Conservation (phyloP, 1,140 invertebrate species). For the Habropoda laboriosa region DNA sequence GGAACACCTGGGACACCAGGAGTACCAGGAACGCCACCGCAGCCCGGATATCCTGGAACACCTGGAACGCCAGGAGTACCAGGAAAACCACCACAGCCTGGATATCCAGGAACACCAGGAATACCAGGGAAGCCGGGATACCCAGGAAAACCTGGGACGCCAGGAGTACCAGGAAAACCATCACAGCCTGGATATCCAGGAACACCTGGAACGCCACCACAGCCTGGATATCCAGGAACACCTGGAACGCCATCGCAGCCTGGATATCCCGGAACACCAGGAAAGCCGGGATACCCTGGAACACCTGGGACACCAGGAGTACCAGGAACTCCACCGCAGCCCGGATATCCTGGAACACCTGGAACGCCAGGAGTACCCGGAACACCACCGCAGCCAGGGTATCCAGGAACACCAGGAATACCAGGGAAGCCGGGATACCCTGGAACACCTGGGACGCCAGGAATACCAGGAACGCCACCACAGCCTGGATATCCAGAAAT, state of each 20-base stretch:
- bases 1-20: slow-evolving; percentile 56
- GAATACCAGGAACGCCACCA: slow-evolving; percentile 74
- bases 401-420: slow-evolving; percentile 31
- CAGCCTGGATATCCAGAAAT: slow-evolving; percentile 53
- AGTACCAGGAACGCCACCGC: background rate
- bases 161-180: background rate
- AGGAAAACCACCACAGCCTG: background rate
- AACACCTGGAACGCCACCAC: background rate
- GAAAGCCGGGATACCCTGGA: background rate
- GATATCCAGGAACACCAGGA: background rate
- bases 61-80: background rate
- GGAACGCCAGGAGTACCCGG: slow-evolving; percentile 68
- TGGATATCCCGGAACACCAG: background rate
- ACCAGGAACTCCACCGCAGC: background rate
- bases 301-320: background rate
- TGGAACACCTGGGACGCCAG: slow-evolving; percentile 26
- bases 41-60: slow-evolving; percentile 2
- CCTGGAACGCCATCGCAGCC: background rate
- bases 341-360: slow-evolving; percentile 1
- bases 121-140: background rate
- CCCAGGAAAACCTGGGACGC: background rate
- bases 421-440: slow-evolving; percentile 11
- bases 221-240: background rate
- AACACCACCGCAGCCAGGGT: slow-evolving; percentile 59
- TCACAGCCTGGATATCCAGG: background rate